A percentile compares a stretch with the other conserved stretches of the same genome.
Conservation (phyloP, 2,888 invertebrate species). For the Seira sanloemensis region DNA sequence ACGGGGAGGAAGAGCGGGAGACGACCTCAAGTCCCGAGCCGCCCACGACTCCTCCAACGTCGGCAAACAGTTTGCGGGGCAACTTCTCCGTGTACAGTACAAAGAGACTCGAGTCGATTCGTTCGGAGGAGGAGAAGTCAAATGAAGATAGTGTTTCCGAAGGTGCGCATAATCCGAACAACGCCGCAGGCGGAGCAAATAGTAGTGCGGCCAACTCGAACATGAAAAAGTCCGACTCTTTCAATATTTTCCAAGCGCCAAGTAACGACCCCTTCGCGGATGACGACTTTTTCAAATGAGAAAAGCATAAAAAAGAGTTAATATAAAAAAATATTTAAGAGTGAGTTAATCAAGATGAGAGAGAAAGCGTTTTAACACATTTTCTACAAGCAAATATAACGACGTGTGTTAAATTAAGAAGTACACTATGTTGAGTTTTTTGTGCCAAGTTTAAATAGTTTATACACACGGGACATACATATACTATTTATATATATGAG, state of each 20-base stretch:
- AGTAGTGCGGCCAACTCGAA: constrained; percentile 55
- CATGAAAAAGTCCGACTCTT: constrained; percentile 91
- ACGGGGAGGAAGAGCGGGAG: constrained; percentile 13
- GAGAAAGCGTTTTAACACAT: too few species aligned
- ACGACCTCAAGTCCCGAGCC: constrained; percentile 48
- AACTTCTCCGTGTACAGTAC: constrained; percentile 60
- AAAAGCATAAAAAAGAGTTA: too few species aligned
- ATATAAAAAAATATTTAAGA: too few species aligned
- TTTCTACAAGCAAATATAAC: too few species aligned
- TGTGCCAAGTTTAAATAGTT: too few species aligned
- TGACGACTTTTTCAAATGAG: constrained; percentile 82
- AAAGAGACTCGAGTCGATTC: constrained; percentile 70
- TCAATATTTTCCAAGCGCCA: constrained; percentile 91
- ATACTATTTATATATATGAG: too few species aligned
- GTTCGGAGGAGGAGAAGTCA: constrained; percentile 72
- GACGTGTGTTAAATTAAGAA: too few species aligned
- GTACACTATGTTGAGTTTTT: too few species aligned
- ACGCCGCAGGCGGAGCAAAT: constrained; percentile 73
- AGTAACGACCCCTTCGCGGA: constrained; percentile 90
- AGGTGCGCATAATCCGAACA: constrained; percentile 77
- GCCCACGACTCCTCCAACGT: constrained; percentile 52
- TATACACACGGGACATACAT: too few species aligned
- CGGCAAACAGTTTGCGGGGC: constrained; percentile 53
- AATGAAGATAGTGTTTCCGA: constrained; percentile 68
- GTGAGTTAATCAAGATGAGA: too few species aligned